Evolutionary conservation across 2,888 invertebrate species (phyloP).

Genomic region (Agrotis ipsilon): DNA sequence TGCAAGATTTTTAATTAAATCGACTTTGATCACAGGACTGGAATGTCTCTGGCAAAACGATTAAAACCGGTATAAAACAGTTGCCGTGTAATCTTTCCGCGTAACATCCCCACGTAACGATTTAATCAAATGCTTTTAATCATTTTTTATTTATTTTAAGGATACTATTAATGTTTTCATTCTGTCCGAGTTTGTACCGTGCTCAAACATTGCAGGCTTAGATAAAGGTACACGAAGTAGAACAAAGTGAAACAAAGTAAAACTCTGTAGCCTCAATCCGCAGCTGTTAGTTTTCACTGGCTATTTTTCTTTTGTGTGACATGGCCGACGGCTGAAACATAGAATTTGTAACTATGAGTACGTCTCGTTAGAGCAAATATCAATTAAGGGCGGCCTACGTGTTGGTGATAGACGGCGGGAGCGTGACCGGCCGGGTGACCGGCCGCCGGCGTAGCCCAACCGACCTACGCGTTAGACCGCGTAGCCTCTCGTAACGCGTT

Average conservation of each 20-base stretch:
- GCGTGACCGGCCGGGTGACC: constrained; percentile 69
- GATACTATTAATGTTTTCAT: constrained; percentile 37
- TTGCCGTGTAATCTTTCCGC: constrained; percentile 77
- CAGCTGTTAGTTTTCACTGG: constrained; percentile 47
- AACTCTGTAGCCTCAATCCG: constrained; percentile 44
- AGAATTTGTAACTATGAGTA: constrained; percentile 76
- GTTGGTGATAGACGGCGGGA: constrained; percentile 73
- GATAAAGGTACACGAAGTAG: constrained; percentile 25
- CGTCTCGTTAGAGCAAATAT: constrained; percentile 83
- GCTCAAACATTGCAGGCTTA: constrained; percentile 14
- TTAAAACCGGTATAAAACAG: constrained; percentile 84
- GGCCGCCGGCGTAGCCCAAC: constrained; percentile 45
- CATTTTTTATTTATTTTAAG: constrained; percentile 44
- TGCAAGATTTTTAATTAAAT: constrained; percentile 89
- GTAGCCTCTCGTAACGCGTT: constrained; percentile 56
- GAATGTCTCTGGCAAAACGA: constrained; percentile 87
- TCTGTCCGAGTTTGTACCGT: constrained; percentile 9
- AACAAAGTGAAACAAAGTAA: constrained; percentile 50
- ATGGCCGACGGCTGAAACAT: constrained; percentile 62
- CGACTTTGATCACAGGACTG: constrained; percentile 86
- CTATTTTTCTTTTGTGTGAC: constrained; percentile 39
- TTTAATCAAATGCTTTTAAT: constrained; percentile 65
- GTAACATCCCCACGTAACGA: constrained; percentile 68
- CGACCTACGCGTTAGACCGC: constrained; percentile 49
- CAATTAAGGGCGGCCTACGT: constrained; percentile 83